Evolutionary conservation across 2,113 vertebrate genomes (phyloP), one percentile per base, ranked within the genome.

Genomic region (Mormoops blainvillei): DNA sequence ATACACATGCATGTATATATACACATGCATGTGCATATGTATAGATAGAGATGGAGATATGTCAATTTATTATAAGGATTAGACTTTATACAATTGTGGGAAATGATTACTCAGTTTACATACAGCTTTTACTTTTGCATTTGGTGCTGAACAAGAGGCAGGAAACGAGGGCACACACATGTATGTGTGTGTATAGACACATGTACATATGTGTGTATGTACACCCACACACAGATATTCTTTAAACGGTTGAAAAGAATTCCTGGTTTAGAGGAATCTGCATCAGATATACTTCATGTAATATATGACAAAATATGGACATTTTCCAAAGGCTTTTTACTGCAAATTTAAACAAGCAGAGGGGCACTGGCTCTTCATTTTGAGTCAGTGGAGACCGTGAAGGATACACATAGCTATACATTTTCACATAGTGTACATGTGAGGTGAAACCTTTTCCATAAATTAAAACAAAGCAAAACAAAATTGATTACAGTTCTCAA

Each of bases 291-390:
- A 6, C 18, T 54, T 68, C 3, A 54, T 93, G 67, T 71, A 67
- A 96, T 41, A 15, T 28, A 93, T 13, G 19, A 36, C 3, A 33
- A 4, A 28, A 76, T 36, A 74, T 16, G 12, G 4, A 77, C 19
- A 68, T 28, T 65, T 67, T 73, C 28, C 15, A 67, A 76, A 63
- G 28, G 0, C 4, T 43, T 61, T 65, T 31, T 67, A 24, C 14
- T n/a, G 2, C 9, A 92, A 63, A 70, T 87, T 89, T 84, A 88
- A 83, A 88, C 7, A 76, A 76, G 0, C 31, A 84, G 61, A 61
- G 28, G 7, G 45, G 1, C 5, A 61, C 0, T 14, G 4, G 2
- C 2, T 85, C 19, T 78, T 78, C 20, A 63, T 28, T 56, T 4
- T 83, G 12, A 56, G 3, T 6, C 68, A 74, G 33, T 9, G 43